Evolutionary conservation across 2,888 invertebrate species (phyloP).

Genomic region (Girardia tigrina): DNA sequence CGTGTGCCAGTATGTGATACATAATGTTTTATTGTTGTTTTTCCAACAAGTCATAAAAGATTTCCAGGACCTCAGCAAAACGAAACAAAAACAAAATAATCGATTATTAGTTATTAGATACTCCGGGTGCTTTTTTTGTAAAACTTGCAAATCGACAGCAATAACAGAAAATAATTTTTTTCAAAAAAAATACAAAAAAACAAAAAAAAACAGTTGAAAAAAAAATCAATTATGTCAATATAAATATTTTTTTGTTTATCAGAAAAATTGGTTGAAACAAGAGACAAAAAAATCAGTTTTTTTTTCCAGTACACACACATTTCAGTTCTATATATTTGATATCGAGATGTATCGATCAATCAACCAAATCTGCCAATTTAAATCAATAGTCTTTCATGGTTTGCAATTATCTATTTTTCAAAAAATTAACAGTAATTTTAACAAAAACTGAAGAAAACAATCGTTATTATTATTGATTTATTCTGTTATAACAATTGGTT

Average conservation of each 20-base stretch:
- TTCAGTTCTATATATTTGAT: no score
- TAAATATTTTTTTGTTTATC: no score
- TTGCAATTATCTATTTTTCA: constrained; percentile 23
- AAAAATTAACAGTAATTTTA: not conserved
- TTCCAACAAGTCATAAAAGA: constrained; percentile 9
- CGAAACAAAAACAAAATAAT: no score
- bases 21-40: not conserved
- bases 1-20: constrained; percentile 4
- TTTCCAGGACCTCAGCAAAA: constrained; percentile 20
- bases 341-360: not conserved
- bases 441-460: not conserved
- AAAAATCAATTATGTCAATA: not conserved
- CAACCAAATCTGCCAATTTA: constrained; percentile 2
- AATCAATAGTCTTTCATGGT: constrained; percentile 14
- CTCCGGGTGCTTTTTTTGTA: constrained; percentile 19
- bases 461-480: constrained; percentile 13
- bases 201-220: not conserved
- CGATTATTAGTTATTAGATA: not conserved
- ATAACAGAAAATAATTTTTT: not conserved
- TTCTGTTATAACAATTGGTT: constrained; percentile 9
- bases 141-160: not conserved
- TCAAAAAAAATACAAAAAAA: not conserved
- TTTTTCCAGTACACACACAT: no score
- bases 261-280: no score
- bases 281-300: no score